A percentile compares a stretch with the other conserved stretches of the same genome.
These are phyloP conservation scores for Caenorhabditis briggsae DNA, from an alignment of 1,140 invertebrate species.

Conservation along the genomic window DNA sequence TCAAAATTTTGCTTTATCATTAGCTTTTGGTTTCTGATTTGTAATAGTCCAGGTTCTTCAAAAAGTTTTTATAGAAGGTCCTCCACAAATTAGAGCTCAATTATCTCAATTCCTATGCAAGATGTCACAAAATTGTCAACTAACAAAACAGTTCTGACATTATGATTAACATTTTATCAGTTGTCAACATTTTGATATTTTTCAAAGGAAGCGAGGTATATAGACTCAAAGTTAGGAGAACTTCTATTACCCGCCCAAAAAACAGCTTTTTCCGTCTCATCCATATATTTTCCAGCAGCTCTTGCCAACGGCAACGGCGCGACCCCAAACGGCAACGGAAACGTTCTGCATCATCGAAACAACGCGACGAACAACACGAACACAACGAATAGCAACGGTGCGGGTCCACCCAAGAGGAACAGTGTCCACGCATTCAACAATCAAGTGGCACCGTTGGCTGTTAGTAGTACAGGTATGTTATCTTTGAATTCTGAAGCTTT, in stretches of 20 bases:
- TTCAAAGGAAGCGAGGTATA: too few relatives aligned
- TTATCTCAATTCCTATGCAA: too few relatives aligned
- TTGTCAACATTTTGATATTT: background rate
- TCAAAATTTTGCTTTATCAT: too few relatives aligned
- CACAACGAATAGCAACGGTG: background rate
- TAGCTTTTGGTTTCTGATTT: too few relatives aligned
- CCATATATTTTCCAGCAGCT: background rate
- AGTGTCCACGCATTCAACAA: slow-evolving; percentile 20
- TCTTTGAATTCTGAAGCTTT: background rate
- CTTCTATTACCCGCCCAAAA: too few relatives aligned
- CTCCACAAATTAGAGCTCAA: too few relatives aligned
- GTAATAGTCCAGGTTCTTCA: too few relatives aligned
- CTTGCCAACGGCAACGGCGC: slow-evolving; percentile 20
- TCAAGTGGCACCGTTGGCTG: background rate
- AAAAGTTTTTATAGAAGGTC: too few relatives aligned
- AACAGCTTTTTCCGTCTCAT: too few relatives aligned
- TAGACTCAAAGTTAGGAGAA: too few relatives aligned
- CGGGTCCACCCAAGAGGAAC: background rate
- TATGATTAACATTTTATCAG: background rate
- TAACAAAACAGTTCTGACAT: too few relatives aligned
- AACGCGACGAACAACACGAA: background rate
- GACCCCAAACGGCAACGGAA: slow-evolving; percentile 45
- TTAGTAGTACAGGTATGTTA: slow-evolving; percentile 6
- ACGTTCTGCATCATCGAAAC: slow-evolving; percentile 1
- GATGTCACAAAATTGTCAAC: too few relatives aligned